phyloP scores from a whole-genome alignment of 2,888 invertebrate genomes.

The Troides aeacus region DNA sequence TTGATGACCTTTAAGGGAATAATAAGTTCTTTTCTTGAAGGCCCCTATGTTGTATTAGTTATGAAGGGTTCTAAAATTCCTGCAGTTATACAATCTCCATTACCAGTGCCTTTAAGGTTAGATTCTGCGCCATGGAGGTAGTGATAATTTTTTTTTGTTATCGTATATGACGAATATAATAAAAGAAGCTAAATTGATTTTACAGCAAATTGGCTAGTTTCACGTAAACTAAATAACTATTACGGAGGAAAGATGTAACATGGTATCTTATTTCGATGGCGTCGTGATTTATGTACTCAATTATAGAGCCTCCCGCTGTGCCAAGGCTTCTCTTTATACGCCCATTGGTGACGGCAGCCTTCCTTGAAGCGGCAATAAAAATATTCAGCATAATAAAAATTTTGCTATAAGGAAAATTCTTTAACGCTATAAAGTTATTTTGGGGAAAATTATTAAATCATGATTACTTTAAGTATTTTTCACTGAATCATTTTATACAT shows the following conservation, averaged over 20 bases:
- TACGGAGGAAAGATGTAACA: constrained; percentile 29
- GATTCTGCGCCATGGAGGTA: too few relatives aligned
- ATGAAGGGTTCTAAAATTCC: too few relatives aligned
- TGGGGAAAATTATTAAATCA: background rate
- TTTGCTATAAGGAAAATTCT: constrained; percentile 4
- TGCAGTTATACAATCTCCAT: too few relatives aligned
- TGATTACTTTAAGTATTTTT: too few relatives aligned
- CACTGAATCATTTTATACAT: too few relatives aligned
- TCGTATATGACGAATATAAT: background rate
- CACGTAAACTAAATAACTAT: constrained; percentile 31
- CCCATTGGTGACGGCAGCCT: constrained; percentile 32
- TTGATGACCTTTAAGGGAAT: too few relatives aligned
- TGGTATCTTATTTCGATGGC: constrained; percentile 62
- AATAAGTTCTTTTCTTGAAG: too few relatives aligned
- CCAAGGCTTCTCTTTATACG: constrained; percentile 32
- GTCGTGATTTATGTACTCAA: constrained; percentile 70
- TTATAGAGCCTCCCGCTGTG: constrained; percentile 59
- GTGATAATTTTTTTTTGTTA: too few relatives aligned
- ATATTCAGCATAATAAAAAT: constrained; percentile 27
- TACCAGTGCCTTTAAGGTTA: too few relatives aligned
- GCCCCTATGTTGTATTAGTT: too few relatives aligned
- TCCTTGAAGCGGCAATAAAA: constrained; percentile 30
- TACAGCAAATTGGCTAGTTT: constrained; percentile 25
- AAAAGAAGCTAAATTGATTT: constrained; percentile 4
- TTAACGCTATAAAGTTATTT: background rate